Evolutionary conservation across 2,888 invertebrate genomes (phyloP), one percentile per base, ranked within the genome.

Genomic region (Rotaria magnacalcarata): DNA sequence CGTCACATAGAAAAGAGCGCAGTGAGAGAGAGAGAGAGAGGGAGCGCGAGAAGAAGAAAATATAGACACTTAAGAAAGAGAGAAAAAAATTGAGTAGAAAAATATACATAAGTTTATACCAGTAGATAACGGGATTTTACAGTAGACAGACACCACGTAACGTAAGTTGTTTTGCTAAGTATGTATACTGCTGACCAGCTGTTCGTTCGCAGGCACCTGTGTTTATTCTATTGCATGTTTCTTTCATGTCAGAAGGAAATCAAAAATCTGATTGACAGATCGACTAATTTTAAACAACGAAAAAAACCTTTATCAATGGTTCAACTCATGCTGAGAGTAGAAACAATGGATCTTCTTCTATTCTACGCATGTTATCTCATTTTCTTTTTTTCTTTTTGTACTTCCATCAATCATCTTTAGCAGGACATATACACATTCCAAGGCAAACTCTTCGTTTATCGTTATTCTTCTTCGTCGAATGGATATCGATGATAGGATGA

Each of bases 361-460:
- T 67, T 67, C 67, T 41, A 67, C 19, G 7, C n/a, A 67, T 27
- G 67, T 67, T 67, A 67, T 67, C 67, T 67, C 67, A 34, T 67
- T 34, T 67, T 67, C 67, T 67, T 67, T 19, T 34, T 41, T 16
- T 67, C 34, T 34, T 34, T 2, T 34, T 34, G 34, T 34, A 34
- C 34, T 67, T 4, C 67, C 67, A 67, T 67, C 67, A 67, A 67
- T 67, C 67, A 67, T 67, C 67, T 67, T 27, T 67, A 67, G 34
- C 67, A 67, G 67, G 27, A 67, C 67, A 67, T 41, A 67, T 34
- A 67, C 67, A 34, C 67, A 27, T 67, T 67, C 67, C 67, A 67
- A 67, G 34, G n/a, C 67, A 27, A 67, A 27, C 6, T 27, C 10
- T 4, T 58, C n/a, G 11, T 67, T 27, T 67, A 1, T 24, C 34